Evolutionary conservation across 1,140 invertebrate genomes (phyloP).

Genomic region (Bursaphelenchus mucronatus): DNA sequence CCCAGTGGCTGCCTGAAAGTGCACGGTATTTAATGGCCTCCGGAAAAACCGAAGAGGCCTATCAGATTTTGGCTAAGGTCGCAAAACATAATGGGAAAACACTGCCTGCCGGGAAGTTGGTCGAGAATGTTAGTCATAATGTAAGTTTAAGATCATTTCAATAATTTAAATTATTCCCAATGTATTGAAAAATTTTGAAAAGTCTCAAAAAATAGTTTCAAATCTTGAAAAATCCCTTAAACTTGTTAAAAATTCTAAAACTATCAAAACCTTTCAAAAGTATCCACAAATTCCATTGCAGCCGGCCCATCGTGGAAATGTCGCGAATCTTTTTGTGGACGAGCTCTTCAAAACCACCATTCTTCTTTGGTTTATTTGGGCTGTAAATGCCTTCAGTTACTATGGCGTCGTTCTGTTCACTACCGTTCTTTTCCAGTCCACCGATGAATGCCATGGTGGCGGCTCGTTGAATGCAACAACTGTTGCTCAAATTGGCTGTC

Average conservation of each 20-base stretch:
- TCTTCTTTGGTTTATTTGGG: conserved; percentile 88
- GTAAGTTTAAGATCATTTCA: conserved; percentile 12
- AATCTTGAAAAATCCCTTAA: conserved; percentile 5
- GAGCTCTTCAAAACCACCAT: conserved; percentile 69
- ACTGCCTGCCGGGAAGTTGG: conserved; percentile 78
- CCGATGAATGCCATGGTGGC: conserved; percentile 64
- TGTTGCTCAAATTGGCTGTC: conserved; percentile 68
- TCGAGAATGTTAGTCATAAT: conserved; percentile 71
- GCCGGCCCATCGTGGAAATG: conserved; percentile 58
- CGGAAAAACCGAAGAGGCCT: conserved; percentile 78
- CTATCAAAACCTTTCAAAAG: neutral
- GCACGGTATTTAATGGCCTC: conserved; percentile 79
- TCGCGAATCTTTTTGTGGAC: conserved; percentile 41
- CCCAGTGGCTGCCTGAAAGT: conserved; percentile 85
- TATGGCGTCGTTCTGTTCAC: conserved; percentile 91
- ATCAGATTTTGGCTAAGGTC: conserved; percentile 76
- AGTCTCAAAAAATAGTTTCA: neutral
- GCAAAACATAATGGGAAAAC: conserved; percentile 81
- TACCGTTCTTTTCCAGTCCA: conserved; percentile 78
- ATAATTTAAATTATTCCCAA: too few species aligned
- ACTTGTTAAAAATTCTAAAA: conserved; percentile 3
- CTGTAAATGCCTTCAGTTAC: conserved; percentile 88
- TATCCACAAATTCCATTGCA: conserved; percentile 25
- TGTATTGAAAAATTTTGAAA: too few species aligned
- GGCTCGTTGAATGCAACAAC: conserved; percentile 63